Conservation (phyloP, 2,888 invertebrate species). For the Hypselothyrea guttata region DNA sequence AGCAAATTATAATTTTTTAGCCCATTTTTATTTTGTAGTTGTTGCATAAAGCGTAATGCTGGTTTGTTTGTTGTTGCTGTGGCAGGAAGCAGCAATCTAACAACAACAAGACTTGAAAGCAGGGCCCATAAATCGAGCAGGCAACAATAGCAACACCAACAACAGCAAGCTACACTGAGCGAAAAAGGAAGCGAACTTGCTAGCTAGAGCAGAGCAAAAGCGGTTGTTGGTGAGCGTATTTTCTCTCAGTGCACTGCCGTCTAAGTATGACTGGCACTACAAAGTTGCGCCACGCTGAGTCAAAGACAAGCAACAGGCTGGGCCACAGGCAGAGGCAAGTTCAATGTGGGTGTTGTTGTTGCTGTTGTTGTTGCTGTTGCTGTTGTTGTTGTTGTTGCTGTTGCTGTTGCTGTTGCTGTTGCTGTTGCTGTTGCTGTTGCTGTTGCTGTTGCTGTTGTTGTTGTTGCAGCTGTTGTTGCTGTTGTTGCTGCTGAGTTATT, state of each 20-base stretch:
- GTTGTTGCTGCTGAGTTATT: constrained; percentile 40
- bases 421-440: constrained; percentile 21
- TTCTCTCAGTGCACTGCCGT: too few species aligned
- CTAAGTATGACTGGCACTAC: constrained; percentile 46
- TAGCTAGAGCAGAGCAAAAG: constrained; percentile 26
- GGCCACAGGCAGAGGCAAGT: constrained; percentile 55
- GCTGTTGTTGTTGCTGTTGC: constrained; percentile 4
- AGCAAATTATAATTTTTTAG: constrained; percentile 54
- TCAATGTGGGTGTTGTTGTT: constrained; percentile 44
- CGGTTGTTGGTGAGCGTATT: too few species aligned
- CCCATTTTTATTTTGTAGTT: constrained; percentile 38
- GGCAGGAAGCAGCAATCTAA: constrained; percentile 68
- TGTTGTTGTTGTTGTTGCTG: constrained; percentile 14
- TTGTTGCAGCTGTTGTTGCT: constrained; percentile 34
- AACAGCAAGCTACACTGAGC: too few species aligned
- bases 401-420: constrained; percentile 5
- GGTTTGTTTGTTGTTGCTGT: constrained; percentile 38
- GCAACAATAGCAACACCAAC: constrained; percentile 6
- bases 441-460: constrained; percentile 52
- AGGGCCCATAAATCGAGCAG: constrained; percentile 64
- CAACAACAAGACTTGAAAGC: constrained; percentile 58
- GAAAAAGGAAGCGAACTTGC: too few species aligned
- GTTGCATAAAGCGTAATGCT: constrained; percentile 35
- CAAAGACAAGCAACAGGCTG: constrained; percentile 68
- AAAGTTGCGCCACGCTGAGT: constrained; percentile 66